Evolutionary conservation across 2,113 vertebrate species (phyloP).

Genomic region (Willisornis vidua): DNA sequence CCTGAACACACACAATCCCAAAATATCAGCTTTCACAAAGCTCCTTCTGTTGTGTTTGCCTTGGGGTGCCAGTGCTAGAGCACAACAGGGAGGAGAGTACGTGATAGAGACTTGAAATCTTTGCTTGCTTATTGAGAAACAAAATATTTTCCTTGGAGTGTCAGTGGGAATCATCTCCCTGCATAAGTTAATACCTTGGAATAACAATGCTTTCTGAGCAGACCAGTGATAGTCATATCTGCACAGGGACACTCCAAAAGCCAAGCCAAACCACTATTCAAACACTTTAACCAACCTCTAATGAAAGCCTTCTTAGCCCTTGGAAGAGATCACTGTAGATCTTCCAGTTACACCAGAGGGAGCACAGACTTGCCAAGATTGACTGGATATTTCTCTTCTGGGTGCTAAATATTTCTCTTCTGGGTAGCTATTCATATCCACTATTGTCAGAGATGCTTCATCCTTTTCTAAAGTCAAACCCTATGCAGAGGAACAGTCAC

Average conservation of each 20-base stretch:
- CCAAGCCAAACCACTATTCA: background rate
- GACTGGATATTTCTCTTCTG: background rate
- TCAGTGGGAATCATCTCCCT: background rate
- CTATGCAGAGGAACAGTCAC: background rate
- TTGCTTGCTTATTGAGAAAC: background rate
- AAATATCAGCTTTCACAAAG: background rate
- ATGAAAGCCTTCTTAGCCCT: background rate
- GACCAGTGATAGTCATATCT: background rate
- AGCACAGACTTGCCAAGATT: background rate
- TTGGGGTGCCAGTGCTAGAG: background rate
- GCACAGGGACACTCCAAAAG: background rate
- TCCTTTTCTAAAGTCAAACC: background rate
- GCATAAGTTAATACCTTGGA: background rate
- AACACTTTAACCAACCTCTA: background rate
- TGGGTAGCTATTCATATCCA: background rate
- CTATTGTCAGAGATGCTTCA: background rate
- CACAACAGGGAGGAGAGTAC: background rate
- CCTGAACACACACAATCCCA: background rate
- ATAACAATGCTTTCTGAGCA: background rate
- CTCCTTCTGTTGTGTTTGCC: background rate
- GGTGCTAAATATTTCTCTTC: background rate
- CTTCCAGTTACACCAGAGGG: background rate
- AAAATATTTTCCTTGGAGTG: background rate
- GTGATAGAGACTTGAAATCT: background rate
- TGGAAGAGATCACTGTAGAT: background rate